Base-by-base conservation (phyloP, 2,888 invertebrate species). In the Drepana falcataria region DNA sequence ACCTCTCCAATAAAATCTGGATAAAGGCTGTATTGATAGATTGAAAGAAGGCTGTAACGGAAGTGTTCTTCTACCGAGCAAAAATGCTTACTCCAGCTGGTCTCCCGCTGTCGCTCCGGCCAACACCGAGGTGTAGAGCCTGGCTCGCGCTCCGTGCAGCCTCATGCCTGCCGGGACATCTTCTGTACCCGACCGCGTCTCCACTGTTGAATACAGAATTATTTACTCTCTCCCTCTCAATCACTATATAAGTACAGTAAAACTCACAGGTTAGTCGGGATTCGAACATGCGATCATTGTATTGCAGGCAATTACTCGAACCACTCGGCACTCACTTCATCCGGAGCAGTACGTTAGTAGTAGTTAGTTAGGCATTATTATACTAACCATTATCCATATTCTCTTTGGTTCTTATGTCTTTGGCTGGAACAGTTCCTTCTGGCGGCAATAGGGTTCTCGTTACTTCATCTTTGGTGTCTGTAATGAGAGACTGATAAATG, bases 41-140 rank as follows among this genome's bases (percentile, higher is more conserved):
- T 21, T 21, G 21, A 21, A 21, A 21, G 21, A 21, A 21, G 21
- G 21, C 21, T 21, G 21, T 21, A 21, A 21, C 21, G 21, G 21
- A 21, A 21, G 21, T 21, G 21, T 21, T 21, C 21, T 21, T 21
- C 21, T 21, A 21, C 21, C 21, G 21, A 21, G 21, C 21, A 21
- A 48, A 21, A 9, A 49, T 33, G 35, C 82, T 79, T 34, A 89
- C 89, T 86, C 83, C 7, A 81, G 68, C 53, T 87, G 88, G 54
- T 89, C 88, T 0, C 87, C 87, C 4, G 84, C 76, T 53, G 71
- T 81, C 4, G 82, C 80, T 2, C 87, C 87, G 2, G 87, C 87
- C 41, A 88, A 69, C n/a, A 90, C 90, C 0, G 89, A 89, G 0
- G 90, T 90, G 68, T 89, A 90, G 4, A 90, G 83, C 47, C 85